Conservation (phyloP, 2,888 invertebrate species). For the Phalangium opilio region DNA sequence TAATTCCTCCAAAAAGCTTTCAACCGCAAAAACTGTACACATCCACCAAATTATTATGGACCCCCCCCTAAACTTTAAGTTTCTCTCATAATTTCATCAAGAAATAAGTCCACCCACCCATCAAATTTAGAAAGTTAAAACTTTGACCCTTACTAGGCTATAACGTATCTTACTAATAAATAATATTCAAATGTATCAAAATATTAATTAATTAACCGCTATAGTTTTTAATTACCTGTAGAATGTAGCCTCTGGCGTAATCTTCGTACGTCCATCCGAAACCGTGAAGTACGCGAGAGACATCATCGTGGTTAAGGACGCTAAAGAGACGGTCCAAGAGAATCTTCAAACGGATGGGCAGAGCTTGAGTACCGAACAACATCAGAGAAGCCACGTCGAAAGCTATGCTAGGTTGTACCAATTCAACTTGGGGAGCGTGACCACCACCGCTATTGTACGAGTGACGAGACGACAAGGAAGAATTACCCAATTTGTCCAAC, state of each 20-base stretch:
- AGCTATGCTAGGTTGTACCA: conserved; percentile 54
- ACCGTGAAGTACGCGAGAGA: conserved; percentile 52
- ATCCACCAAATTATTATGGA: no score
- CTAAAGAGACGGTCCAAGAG: conserved; percentile 56
- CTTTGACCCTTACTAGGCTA: no score
- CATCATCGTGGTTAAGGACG: conserved; percentile 53
- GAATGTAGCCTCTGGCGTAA: conserved; percentile 57
- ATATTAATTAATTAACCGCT: no score
- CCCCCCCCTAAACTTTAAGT: no score
- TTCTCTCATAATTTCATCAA: no score
- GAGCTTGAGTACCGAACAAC: conserved; percentile 58
- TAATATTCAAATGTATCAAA: no score
- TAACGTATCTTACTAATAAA: no score
- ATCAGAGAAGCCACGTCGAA: conserved; percentile 61
- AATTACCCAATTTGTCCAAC: conserved; percentile 50
- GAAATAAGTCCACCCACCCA: no score
- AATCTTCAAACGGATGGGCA: conserved; percentile 56
- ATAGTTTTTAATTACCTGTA: conserved; percentile 51
- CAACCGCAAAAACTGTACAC: no score
- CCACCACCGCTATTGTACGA: conserved; percentile 37
- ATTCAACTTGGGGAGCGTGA: conserved; percentile 41
- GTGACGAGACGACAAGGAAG: no score
- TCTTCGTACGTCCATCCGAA: conserved; percentile 64
- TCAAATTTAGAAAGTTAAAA: no score
- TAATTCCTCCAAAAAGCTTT: no score